Evolutionary conservation across 2,797 vertebrate species (phyloP).

Genomic region (Phataginus tetradactyla): DNA sequence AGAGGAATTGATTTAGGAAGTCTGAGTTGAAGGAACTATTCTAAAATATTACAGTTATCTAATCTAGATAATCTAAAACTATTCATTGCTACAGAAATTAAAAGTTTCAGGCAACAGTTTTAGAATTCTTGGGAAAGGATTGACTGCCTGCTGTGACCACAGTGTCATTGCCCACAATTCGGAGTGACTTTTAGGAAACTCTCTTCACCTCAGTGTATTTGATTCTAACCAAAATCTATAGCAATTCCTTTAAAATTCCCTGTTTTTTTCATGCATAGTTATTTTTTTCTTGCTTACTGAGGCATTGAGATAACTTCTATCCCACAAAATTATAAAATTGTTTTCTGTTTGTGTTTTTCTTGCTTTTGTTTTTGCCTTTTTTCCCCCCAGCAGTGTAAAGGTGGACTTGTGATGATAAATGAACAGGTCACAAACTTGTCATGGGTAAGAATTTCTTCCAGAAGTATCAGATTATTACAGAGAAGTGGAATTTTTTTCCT

Average conservation of each 20-base stretch:
- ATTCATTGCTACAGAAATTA: neutral
- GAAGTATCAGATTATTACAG: neutral
- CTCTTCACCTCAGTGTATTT: neutral
- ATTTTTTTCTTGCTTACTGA: neutral
- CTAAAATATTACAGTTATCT: neutral
- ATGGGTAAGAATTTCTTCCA: neutral
- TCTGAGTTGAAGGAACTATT: neutral
- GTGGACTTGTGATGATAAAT: neutral
- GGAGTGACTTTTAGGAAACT: neutral
- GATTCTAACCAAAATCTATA: neutral
- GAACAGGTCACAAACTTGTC: neutral
- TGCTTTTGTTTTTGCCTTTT: neutral
- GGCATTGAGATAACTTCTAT: neutral
- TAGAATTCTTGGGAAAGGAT: neutral
- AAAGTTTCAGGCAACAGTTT: neutral
- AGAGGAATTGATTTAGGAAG: neutral
- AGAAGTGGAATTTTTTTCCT: neutral
- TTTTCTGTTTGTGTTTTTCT: neutral
- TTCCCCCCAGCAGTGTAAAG: neutral
- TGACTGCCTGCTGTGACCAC: neutral
- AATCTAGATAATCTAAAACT: neutral
- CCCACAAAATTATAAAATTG: neutral
- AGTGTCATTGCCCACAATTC: neutral
- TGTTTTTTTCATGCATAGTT: neutral
- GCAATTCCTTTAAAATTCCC: neutral